Evolutionary conservation across 2,888 invertebrate species (phyloP).

Genomic region (Hymenopus coronatus): DNA sequence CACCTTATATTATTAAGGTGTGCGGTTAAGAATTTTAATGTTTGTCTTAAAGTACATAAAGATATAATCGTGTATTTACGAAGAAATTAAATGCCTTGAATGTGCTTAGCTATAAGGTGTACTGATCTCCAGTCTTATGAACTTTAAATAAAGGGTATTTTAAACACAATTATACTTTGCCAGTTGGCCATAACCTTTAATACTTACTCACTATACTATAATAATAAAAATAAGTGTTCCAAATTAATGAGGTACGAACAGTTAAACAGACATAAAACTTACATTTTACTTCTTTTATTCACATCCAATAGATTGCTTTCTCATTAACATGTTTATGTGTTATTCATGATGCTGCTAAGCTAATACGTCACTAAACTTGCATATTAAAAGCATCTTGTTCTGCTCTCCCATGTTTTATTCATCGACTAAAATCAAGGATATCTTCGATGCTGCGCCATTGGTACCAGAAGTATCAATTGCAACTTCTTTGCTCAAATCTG

Average conservation of each 20-base stretch:
- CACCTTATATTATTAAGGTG: too few relatives aligned
- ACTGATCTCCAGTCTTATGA: too few relatives aligned
- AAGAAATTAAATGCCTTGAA: too few relatives aligned
- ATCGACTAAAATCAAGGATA: background rate
- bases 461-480: background rate
- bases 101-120: too few relatives aligned
- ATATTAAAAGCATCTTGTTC: background rate
- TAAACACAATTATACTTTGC: too few relatives aligned
- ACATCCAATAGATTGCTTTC: background rate
- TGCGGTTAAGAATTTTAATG: too few relatives aligned
- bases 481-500: background rate
- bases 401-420: background rate
- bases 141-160: too few relatives aligned
- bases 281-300: background rate
- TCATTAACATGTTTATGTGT: background rate
- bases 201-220: background rate
- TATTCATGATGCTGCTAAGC: background rate
- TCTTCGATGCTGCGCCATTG: background rate
- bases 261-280: background rate
- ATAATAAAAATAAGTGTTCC: background rate
- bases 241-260: background rate
- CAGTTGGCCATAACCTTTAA: too few relatives aligned
- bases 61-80: too few relatives aligned
- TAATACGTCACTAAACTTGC: background rate
- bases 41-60: too few relatives aligned